A percentile compares a stretch with the other conserved stretches of the same genome.
These are phyloP conservation scores for Hedychridium roseum DNA, from an alignment of 2,888 invertebrate genomes.

Conservation along the genomic window DNA sequence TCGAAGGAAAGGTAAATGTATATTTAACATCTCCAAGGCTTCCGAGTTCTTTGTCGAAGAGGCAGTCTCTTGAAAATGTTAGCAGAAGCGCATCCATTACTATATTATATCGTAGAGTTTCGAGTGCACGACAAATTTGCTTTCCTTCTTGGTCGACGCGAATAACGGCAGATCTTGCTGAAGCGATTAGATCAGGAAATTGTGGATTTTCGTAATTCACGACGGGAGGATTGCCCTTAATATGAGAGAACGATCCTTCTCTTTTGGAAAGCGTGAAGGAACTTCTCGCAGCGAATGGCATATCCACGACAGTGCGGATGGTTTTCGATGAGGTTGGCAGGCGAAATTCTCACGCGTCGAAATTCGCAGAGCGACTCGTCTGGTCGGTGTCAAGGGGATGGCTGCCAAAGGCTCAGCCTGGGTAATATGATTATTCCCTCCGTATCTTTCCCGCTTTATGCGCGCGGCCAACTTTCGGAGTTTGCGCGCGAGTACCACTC, in stretches of 20 bases:
- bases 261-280: too few relatives aligned
- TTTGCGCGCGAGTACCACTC: slow-evolving; percentile 51
- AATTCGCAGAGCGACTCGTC: slow-evolving; percentile 22
- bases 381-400: slow-evolving; percentile 34
- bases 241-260: neutral
- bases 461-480: slow-evolving; percentile 49
- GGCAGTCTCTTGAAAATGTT: slow-evolving; percentile 24
- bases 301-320: slow-evolving; percentile 19
- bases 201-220: too few relatives aligned
- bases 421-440: slow-evolving; percentile 50
- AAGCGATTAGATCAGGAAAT: too few relatives aligned
- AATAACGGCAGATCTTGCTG: too few relatives aligned
- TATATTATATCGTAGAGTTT: slow-evolving; percentile 27
- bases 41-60: slow-evolving; percentile 11
- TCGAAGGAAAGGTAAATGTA: slow-evolving; percentile 9
- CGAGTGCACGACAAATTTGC: slow-evolving; percentile 36
- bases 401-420: slow-evolving; percentile 39
- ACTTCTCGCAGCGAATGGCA: too few relatives aligned
- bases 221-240: slow-evolving; percentile 11
- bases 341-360: slow-evolving; percentile 33
- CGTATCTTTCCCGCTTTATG: too few relatives aligned
- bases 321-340: slow-evolving; percentile 30
- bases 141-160: slow-evolving; percentile 10
- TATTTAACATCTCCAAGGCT: slow-evolving; percentile 11
- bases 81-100: slow-evolving; percentile 32